These are phyloP conservation scores for Mormyrus proboscirostris DNA, from an alignment of 2,797 vertebrate species.

Conservation along the genomic window DNA sequence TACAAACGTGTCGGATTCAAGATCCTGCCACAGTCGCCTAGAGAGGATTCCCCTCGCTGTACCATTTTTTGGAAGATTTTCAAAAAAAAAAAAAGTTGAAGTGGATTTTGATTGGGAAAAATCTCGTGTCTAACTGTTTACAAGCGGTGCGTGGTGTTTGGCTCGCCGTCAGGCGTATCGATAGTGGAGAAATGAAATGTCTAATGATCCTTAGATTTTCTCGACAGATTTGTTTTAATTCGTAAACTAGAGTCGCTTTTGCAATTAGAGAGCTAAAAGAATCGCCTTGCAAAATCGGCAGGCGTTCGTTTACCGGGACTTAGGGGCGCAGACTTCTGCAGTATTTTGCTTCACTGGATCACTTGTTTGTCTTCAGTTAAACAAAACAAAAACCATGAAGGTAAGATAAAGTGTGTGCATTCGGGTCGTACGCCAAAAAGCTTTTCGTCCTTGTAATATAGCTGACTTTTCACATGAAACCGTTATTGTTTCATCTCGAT, in stretches of 20 bases:
- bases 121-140: slow-evolving; percentile 80
- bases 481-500: background rate
- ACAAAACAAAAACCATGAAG: background rate
- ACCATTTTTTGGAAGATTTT: slow-evolving; percentile 75
- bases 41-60: slow-evolving; percentile 53
- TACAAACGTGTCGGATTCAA: slow-evolving; percentile 41
- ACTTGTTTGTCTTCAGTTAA: background rate
- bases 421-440: background rate
- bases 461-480: background rate
- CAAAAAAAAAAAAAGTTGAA: slow-evolving; percentile 65
- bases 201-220: background rate
- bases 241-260: background rate
- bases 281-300: background rate
- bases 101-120: slow-evolving; percentile 79
- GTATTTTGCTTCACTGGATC: background rate
- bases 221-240: background rate
- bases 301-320: background rate
- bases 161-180: slow-evolving; percentile 68
- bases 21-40: slow-evolving; percentile 23
- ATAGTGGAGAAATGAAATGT: slow-evolving; percentile 27
- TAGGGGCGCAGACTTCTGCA: background rate
- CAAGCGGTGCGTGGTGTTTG: slow-evolving; percentile 73
- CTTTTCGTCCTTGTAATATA: background rate
- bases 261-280: background rate
- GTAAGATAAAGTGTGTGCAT: slow-evolving; percentile 13